A percentile compares a stretch with the other conserved stretches of the same genome.
Conservation (phyloP, 2,888 invertebrate genomes). For the Oscheius sp. region DNA sequence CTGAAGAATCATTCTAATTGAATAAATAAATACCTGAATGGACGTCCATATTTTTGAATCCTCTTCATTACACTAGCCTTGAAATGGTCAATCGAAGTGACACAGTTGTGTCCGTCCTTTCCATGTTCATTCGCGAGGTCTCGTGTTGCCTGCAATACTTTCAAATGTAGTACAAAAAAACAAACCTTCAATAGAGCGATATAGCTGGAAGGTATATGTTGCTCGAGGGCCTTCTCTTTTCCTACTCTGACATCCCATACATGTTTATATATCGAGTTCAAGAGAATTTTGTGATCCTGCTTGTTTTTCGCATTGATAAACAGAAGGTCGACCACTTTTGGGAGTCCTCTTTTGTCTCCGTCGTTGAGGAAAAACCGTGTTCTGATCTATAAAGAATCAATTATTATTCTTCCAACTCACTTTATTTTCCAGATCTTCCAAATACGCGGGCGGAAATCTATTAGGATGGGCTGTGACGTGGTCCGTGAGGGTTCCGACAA, state of each 20-base stretch:
- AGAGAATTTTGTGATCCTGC: conserved; percentile 80
- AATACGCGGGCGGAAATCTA: conserved; percentile 74
- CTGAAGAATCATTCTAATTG: conserved; percentile 73
- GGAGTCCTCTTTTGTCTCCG: conserved; percentile 85
- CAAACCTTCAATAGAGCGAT: conserved; percentile 91
- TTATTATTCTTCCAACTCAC: neutral
- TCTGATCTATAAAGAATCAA: conserved; percentile 33
- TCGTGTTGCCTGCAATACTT: no score
- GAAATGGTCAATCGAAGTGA: conserved; percentile 84
- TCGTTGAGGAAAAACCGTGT: conserved; percentile 86
- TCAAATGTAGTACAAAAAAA: no score
- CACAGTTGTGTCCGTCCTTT: conserved; percentile 71
- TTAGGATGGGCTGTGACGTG: conserved; percentile 73
- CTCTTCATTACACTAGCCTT: conserved; percentile 66
- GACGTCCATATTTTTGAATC: conserved; percentile 53
- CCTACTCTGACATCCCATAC: conserved; percentile 83
- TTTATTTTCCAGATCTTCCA: conserved; percentile 82
- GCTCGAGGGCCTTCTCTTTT: conserved; percentile 88
- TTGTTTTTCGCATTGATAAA: conserved; percentile 75
- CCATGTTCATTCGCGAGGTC: conserved; percentile 78
- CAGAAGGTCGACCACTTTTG: conserved; percentile 74
- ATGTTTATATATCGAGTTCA: conserved; percentile 84
- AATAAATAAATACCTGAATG: conserved; percentile 71
- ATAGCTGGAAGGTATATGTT: conserved; percentile 94
- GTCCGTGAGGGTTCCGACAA: conserved; percentile 95